Evolutionary conservation across 2,113 vertebrate species (phyloP).

Genomic region (Acinonyx jubatus): DNA sequence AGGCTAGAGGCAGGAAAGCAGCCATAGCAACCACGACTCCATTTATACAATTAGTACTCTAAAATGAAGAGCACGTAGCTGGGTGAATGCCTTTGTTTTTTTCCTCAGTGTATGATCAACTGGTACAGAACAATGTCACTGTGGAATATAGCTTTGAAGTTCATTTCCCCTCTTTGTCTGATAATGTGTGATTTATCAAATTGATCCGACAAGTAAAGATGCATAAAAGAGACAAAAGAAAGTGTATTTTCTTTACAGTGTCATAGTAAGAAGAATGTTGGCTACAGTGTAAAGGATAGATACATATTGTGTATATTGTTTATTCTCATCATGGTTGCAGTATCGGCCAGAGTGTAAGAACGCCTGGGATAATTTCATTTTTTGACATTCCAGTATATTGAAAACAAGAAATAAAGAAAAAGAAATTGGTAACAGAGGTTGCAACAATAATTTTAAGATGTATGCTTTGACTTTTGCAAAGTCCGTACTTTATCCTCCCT

Average conservation of each 20-base stretch:
- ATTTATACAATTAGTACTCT: neutral
- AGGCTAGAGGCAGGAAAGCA: neutral
- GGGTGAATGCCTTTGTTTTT: neutral
- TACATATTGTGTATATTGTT: neutral
- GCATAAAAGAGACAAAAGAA: slow-evolving; percentile 2
- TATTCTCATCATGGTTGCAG: neutral
- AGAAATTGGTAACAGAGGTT: neutral
- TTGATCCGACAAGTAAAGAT: slow-evolving; percentile 28
- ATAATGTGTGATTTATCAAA: slow-evolving; percentile 53
- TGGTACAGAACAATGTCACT: slow-evolving; percentile 8
- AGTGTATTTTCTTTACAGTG: neutral
- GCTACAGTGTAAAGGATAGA: neutral
- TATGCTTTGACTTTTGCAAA: neutral
- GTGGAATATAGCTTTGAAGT: neutral
- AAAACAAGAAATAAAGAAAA: neutral
- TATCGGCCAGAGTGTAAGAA: neutral
- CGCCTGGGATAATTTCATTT: neutral
- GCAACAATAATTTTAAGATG: neutral
- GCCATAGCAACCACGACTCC: neutral
- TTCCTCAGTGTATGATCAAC: neutral
- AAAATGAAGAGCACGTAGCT: neutral
- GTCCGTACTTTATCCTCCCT: neutral
- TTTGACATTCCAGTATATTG: neutral
- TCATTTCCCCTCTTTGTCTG: slow-evolving; percentile 36
- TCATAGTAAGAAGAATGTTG: neutral